Evolutionary conservation across 2,888 invertebrate species (phyloP).

Genomic region (Nebria salina): DNA sequence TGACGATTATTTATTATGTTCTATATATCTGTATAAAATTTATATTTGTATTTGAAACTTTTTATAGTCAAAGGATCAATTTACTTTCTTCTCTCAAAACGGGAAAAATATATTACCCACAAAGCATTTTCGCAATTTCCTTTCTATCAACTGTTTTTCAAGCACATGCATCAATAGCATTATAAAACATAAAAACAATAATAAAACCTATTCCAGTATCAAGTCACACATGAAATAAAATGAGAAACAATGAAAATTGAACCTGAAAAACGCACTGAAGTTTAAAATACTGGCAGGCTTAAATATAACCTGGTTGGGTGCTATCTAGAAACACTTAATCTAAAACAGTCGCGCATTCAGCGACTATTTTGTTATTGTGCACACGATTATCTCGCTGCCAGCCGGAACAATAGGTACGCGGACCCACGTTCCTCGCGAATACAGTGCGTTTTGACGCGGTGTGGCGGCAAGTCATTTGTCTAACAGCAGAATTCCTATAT

Average conservation of each 20-base stretch:
- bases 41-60: too few relatives aligned
- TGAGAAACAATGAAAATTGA: too few relatives aligned
- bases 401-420: constrained; percentile 3
- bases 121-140: not conserved
- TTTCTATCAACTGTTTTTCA: not conserved
- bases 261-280: not conserved
- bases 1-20: too few relatives aligned
- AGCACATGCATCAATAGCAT: not conserved
- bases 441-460: not conserved
- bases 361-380: constrained; percentile 36
- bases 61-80: not conserved
- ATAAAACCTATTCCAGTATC: not conserved
- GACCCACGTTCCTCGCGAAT: not conserved
- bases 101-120: not conserved
- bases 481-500: constrained; percentile 16
- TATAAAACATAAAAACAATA: not conserved
- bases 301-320: constrained; percentile 19
- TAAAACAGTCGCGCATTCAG: constrained; percentile 23
- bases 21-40: too few relatives aligned
- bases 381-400: constrained; percentile 25
- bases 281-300: constrained; percentile 13
- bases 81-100: not conserved
- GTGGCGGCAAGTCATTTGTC: constrained; percentile 24
- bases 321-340: constrained; percentile 43
- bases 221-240: not conserved